Evolutionary conservation across 2,113 vertebrate genomes (phyloP).

Genomic region (Tiliqua scincoides): DNA sequence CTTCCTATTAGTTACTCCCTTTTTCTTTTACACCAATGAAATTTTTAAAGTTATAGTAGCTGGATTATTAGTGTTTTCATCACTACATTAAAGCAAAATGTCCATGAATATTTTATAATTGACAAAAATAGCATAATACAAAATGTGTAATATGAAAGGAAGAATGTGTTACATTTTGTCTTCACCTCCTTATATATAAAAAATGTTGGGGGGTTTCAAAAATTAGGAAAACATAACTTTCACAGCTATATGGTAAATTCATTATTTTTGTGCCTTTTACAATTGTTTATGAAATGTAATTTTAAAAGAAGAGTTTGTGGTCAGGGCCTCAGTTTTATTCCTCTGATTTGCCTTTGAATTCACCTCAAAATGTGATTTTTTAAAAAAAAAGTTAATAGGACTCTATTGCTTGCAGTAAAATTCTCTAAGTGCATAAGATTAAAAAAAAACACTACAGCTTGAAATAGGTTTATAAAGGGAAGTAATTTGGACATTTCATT

Average conservation of each 20-base stretch:
- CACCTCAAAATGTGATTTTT: not conserved
- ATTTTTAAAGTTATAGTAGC: constrained; percentile 42
- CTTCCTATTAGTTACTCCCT: constrained; percentile 38
- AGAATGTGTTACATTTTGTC: not conserved
- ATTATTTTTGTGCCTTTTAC: constrained; percentile 29
- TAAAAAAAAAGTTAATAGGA: not conserved
- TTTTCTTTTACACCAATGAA: not conserved
- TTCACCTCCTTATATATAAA: not conserved
- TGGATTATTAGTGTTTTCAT: constrained; percentile 17
- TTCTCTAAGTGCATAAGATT: not conserved
- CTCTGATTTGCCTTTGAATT: not conserved
- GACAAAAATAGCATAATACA: not conserved
- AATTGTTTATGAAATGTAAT: not conserved
- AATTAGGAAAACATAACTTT: not conserved
- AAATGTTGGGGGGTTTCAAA: not conserved
- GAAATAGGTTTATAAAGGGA: not conserved
- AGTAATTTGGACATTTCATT: not conserved
- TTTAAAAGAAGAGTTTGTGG: constrained; percentile 5
- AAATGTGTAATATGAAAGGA: no score
- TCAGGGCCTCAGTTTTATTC: not conserved
- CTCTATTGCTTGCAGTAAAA: not conserved
- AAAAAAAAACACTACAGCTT: not conserved
- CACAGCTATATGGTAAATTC: constrained; percentile 13
- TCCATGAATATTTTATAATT: not conserved
- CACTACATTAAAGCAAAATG: not conserved